Evolutionary conservation across 2,888 invertebrate species (phyloP).

Genomic region (Onchidella celtica): DNA sequence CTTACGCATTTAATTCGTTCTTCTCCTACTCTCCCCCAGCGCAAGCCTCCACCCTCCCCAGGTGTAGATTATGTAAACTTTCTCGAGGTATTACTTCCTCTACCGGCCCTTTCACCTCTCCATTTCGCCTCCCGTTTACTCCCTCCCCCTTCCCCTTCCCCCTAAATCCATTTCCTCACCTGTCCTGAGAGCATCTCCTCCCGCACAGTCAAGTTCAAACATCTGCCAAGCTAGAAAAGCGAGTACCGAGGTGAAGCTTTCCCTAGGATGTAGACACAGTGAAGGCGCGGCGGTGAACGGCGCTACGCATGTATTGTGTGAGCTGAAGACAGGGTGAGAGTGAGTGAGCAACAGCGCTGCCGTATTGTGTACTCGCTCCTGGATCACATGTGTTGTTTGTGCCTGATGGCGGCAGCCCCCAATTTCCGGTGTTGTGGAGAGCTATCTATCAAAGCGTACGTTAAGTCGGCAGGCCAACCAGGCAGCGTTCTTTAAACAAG

Average conservation of each 20-base stretch:
- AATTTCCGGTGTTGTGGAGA: constrained; percentile 46
- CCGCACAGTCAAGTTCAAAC: not conserved
- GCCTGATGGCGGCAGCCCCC: constrained; percentile 26
- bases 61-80: not conserved
- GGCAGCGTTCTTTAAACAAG: not conserved
- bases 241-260: not conserved
- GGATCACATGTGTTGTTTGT: constrained; percentile 14
- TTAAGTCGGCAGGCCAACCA: not conserved
- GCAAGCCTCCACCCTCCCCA: not conserved
- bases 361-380: constrained; percentile 11
- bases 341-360: not conserved
- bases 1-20: no score
- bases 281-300: not conserved
- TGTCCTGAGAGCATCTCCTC: not conserved
- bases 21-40: no score
- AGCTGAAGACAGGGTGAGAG: not conserved
- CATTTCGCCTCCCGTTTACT: no score
- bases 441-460: constrained; percentile 17
- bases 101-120: not conserved
- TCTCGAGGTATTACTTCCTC: not conserved
- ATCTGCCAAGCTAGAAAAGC: not conserved
- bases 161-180: constrained; percentile 20
- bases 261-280: not conserved
- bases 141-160: no score
- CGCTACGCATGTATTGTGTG: not conserved